Base-by-base conservation (phyloP, 2,113 vertebrate genomes). In the Hydropotes inermis region DNA sequence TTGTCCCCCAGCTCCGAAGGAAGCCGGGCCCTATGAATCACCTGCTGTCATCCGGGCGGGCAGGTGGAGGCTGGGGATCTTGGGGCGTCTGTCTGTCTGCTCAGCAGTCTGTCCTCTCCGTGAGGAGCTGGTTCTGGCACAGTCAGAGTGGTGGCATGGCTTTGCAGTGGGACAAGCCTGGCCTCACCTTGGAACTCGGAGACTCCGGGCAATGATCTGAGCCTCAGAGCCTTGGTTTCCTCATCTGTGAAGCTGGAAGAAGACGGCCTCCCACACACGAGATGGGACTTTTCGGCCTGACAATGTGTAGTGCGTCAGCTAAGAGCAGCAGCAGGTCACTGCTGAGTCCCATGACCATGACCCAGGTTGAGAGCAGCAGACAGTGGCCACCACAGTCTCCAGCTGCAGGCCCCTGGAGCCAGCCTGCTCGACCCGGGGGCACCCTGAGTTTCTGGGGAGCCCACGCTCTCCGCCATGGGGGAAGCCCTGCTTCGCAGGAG, bases 281-380 rank as follows among this genome's bases (percentile, higher is more conserved):
- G 4, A 2, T 5, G 76, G 25, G 79, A 23, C 60, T 60, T 36
- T 36, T 10, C 6, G 2, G 86, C 25, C 83, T 57, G 47, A 79
- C 30, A 33, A 12, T 2, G 76, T 27, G n/a, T 1, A 17, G 1
- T 4, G 54, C 0, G 0, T 43, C 52, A 78, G 79, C n/a, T 9
- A 55, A 83, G 64, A 57, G 87, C n/a, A 17, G 55, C 0, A 12
- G 89, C 4, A 23, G n/a, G 55, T 50, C 30, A 45, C 64, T 21
- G 36, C 55, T 23, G 36, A 33, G 52, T 16, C 4, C 33, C 28
- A 17, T 6, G 61, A 52, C 84, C 7, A 45, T 5, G 60, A 76
- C 78, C 50, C 15, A 15, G 45, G 43, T 19, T 2, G 33, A 81
- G 84, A 47, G 43, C 78, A 60, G 45, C 25, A 84, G 52, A 3